These are phyloP conservation scores for Acrocyrtus sp. DNA, from an alignment of 2,888 invertebrate species.

Conservation along the genomic window DNA sequence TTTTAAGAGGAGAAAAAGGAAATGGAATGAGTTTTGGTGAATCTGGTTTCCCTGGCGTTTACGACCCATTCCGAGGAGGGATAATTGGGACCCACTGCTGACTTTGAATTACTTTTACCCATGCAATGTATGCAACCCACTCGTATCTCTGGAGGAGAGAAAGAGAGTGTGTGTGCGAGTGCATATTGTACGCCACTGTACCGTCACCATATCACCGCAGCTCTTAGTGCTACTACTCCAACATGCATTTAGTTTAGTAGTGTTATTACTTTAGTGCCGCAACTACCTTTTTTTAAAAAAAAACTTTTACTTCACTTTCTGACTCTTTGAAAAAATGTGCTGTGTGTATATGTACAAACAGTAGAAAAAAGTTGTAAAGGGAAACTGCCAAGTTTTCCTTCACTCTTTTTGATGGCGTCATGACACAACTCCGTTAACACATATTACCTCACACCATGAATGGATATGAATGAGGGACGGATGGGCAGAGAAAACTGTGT, in stretches of 20 bases:
- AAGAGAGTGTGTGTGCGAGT: not conserved
- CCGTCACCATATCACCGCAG: not conserved
- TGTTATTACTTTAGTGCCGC: constrained; percentile 10
- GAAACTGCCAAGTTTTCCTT: constrained; percentile 43
- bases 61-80: constrained; percentile 59
- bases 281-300: not conserved
- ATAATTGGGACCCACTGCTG: constrained; percentile 62
- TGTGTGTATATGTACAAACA: not conserved
- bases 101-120: constrained; percentile 60
- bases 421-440: constrained; percentile 43
- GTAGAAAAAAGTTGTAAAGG: not conserved
- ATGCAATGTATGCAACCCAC: constrained; percentile 43
- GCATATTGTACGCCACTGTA: constrained; percentile 1
- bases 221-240: constrained; percentile 10
- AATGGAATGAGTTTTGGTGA: constrained; percentile 59
- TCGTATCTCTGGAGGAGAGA: not conserved
- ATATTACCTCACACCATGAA: constrained; percentile 34
- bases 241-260: constrained; percentile 15
- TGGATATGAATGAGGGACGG: not conserved
- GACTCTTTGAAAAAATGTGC: not conserved
- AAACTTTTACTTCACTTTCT: not conserved
- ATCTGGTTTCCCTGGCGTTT: constrained; percentile 62
- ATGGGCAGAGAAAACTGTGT: not conserved
- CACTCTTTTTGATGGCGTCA: constrained; percentile 40
- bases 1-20: constrained; percentile 35